Percentiles rank a stretch among this genome's conserved stretches.
These are phyloP conservation scores for Aphidius colemani DNA, from an alignment of 2,888 invertebrate genomes.

Conservation along the genomic window DNA sequence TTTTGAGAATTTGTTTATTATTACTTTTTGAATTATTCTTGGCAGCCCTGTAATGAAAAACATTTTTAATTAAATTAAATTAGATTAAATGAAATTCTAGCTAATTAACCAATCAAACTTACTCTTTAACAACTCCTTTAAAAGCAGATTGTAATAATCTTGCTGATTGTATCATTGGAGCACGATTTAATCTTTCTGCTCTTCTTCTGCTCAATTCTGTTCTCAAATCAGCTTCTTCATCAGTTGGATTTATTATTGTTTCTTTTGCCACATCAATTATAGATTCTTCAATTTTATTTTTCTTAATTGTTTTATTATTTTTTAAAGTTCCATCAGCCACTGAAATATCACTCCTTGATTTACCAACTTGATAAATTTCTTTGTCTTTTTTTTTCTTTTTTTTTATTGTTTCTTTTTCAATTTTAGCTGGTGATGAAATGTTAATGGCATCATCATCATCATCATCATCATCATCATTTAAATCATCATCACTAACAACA, in stretches of 20 bases:
- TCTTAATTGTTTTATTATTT: conserved; percentile 44
- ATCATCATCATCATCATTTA: conserved; percentile 30
- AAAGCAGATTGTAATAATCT: conserved; percentile 63
- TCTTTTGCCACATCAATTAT: conserved; percentile 19
- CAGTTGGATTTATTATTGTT: conserved; percentile 6
- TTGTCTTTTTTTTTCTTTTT: conserved; percentile 61
- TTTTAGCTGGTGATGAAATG: conserved; percentile 37
- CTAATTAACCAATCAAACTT: conserved; percentile 37
- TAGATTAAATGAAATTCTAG: no score
- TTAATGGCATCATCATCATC: conserved; percentile 37
- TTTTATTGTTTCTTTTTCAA: conserved; percentile 53
- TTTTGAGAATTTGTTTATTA: conserved; percentile 48
- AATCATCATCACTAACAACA: conserved; percentile 32
- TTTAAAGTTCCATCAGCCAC: conserved; percentile 47
- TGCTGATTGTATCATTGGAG: conserved; percentile 58
- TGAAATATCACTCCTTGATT: conserved; percentile 47
- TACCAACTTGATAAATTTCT: conserved; percentile 60
- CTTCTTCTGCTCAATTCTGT: conserved; percentile 64
- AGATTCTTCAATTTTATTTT: conserved; percentile 36
- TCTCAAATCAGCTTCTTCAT: conserved; percentile 59
- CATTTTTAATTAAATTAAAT: no score
- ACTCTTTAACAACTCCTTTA: conserved; percentile 63
- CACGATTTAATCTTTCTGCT: conserved; percentile 62
- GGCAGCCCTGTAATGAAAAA: conserved; percentile 42
- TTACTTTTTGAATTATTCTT: conserved; percentile 51